A percentile compares a stretch with the other conserved stretches of the same genome.
phyloP scores from a whole-genome alignment of 2,888 invertebrate species.

The Ectropis crepuscularia region DNA sequence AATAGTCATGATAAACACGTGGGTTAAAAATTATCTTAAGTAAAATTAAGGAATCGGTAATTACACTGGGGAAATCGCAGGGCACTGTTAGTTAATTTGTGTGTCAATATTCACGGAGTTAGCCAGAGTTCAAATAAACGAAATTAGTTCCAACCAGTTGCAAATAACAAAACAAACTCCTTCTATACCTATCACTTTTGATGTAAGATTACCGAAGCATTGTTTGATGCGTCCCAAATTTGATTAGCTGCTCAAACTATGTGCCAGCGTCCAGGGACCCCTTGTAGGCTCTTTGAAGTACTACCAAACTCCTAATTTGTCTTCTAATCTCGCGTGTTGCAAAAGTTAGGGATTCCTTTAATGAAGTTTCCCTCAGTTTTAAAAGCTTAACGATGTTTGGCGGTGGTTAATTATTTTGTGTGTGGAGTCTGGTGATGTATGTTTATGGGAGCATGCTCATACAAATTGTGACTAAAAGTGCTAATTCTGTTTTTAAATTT shows the following conservation, averaged over 20 bases:
- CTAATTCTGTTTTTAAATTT: not conserved
- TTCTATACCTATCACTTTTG: constrained; percentile 51
- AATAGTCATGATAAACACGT: no score
- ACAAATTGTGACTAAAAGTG: constrained; percentile 20
- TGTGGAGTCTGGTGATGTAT: constrained; percentile 35
- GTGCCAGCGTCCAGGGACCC: constrained; percentile 55
- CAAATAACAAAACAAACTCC: constrained; percentile 26
- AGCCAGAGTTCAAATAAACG: no score
- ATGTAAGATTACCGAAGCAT: constrained; percentile 59
- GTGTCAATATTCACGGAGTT: no score
- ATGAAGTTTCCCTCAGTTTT: constrained; percentile 58
- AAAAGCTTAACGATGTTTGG: constrained; percentile 55
- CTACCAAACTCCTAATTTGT: constrained; percentile 45
- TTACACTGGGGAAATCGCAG: no score
- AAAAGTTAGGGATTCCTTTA: constrained; percentile 57
- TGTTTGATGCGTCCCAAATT: constrained; percentile 62
- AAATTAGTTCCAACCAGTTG: constrained; percentile 15
- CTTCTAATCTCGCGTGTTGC: constrained; percentile 57
- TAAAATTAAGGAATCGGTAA: no score
- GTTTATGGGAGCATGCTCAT: constrained; percentile 1
- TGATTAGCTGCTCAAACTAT: constrained; percentile 68
- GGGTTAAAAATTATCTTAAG: no score
- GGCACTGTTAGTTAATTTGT: no score
- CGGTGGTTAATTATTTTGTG: constrained; percentile 48
- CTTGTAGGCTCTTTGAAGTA: constrained; percentile 57